A percentile compares a stretch with the other conserved stretches of the same genome.
phyloP scores from a whole-genome alignment of 2,797 vertebrate genomes.

The Pampus argenteus region DNA sequence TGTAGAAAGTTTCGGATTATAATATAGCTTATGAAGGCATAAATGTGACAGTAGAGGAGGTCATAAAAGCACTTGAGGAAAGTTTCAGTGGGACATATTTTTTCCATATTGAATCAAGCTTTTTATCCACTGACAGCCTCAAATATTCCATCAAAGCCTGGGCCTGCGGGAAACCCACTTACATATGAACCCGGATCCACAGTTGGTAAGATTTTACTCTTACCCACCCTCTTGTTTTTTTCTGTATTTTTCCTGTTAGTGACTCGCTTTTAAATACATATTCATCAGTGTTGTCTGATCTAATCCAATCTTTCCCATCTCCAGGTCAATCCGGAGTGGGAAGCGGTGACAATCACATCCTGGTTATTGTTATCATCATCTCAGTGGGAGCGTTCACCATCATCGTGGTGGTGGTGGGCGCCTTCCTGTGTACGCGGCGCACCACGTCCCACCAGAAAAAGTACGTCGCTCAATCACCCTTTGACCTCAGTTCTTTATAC shows the following conservation, averaged over 20 bases:
- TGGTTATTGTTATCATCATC: constrained; percentile 95
- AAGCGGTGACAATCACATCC: constrained; percentile 90
- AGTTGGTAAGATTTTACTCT: constrained; percentile 85
- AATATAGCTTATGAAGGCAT: constrained; percentile 1
- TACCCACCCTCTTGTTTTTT: background rate
- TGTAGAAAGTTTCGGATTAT: background rate
- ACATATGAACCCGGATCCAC: constrained; percentile 84
- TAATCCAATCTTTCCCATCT: constrained; percentile 52
- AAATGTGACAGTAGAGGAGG: background rate
- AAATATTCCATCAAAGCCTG: constrained; percentile 87
- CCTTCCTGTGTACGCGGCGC: constrained; percentile 94
- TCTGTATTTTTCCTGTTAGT: background rate
- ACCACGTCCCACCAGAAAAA: constrained; percentile 98
- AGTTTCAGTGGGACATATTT: constrained; percentile 1
- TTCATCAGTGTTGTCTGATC: background rate
- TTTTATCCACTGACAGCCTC: constrained; percentile 82
- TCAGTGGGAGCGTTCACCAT: constrained; percentile 95
- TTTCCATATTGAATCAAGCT: constrained; percentile 29
- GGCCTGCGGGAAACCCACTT: constrained; percentile 73
- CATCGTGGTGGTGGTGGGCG: constrained; percentile 93
- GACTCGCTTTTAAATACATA: background rate
- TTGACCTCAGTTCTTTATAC: background rate
- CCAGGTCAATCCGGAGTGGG: constrained; percentile 91
- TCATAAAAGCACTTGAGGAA: background rate
- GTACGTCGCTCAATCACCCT: constrained; percentile 76